Evolutionary conservation across 1,140 invertebrate genomes (phyloP).

Genomic region (Helicoverpa armigera): DNA sequence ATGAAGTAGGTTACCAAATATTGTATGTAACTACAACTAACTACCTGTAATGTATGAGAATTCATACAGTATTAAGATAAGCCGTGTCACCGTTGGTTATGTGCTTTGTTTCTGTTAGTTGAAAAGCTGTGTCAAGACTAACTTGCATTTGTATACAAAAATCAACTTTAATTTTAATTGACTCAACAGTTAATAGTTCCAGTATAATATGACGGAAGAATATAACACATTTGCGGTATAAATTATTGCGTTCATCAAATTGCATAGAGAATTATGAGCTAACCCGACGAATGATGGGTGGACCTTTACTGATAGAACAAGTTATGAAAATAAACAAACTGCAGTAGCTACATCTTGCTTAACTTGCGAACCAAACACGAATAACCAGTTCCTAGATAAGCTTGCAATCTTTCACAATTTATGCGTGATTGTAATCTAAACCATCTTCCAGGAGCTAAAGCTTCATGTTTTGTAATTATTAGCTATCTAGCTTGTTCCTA

Average conservation of each 20-base stretch:
- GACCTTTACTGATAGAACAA: neutral
- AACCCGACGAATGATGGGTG: neutral
- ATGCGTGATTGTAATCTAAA: conserved; percentile 17
- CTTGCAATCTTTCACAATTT: conserved; percentile 31
- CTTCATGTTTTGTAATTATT: conserved; percentile 18
- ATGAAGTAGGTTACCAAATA: neutral
- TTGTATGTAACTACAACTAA: neutral
- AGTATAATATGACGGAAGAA: no score
- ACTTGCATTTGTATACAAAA: no score
- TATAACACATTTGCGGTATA: neutral
- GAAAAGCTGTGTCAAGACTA: no score
- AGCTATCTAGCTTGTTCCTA: neutral
- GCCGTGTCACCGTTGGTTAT: no score
- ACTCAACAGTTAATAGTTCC: no score
- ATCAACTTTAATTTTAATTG: no score
- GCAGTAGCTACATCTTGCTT: neutral
- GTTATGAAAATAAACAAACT: conserved; percentile 1
- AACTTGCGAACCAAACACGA: conserved; percentile 9
- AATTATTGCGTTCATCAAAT: neutral
- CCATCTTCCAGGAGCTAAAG: neutral
- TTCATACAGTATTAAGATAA: neutral
- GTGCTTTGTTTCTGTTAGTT: no score
- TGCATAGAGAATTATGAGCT: neutral
- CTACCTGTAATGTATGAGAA: neutral
- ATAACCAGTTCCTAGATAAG: conserved; percentile 9